Conservation (phyloP, 2,888 invertebrate genomes). For the Tetragnatha montana region DNA sequence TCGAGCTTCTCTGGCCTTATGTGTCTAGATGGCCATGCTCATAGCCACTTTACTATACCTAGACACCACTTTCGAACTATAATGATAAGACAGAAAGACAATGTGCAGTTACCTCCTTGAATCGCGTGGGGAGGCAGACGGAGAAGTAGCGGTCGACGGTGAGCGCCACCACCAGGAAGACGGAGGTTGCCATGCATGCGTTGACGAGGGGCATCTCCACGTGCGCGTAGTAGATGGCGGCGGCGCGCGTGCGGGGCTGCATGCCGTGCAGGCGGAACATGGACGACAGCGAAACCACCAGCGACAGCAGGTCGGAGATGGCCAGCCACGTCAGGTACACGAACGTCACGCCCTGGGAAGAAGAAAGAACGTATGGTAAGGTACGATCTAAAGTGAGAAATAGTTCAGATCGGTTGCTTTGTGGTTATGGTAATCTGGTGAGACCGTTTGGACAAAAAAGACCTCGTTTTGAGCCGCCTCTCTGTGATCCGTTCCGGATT, state of each 20-base stretch:
- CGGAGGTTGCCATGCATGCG: constrained; percentile 78
- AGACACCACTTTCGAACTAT: too few species aligned
- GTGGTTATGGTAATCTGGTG: too few species aligned
- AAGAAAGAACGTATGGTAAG: too few species aligned
- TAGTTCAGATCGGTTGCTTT: too few species aligned
- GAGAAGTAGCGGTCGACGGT: constrained; percentile 78
- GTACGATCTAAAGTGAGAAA: too few species aligned
- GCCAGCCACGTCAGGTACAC: constrained; percentile 77
- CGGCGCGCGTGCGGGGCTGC: constrained; percentile 74
- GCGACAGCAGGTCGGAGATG: constrained; percentile 77
- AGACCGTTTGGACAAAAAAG: too few species aligned
- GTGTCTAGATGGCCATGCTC: too few species aligned
- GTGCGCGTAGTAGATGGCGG: constrained; percentile 77
- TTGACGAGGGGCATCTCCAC: constrained; percentile 78
- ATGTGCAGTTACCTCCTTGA: constrained; percentile 73
- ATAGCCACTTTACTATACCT: too few species aligned
- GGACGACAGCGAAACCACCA: constrained; percentile 77
- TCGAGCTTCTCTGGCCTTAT: too few species aligned
- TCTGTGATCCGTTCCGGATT: too few species aligned
- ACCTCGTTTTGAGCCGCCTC: too few species aligned
- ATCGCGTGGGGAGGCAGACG: constrained; percentile 77
- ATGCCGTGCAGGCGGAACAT: constrained; percentile 75
- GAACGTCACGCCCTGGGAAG: constrained; percentile 76
- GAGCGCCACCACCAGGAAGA: constrained; percentile 79
- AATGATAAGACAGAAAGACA: too few species aligned